A percentile compares a stretch with the other conserved stretches of the same genome.
Conservation (phyloP, 2,888 invertebrate species). For the Cephus spinipes region DNA sequence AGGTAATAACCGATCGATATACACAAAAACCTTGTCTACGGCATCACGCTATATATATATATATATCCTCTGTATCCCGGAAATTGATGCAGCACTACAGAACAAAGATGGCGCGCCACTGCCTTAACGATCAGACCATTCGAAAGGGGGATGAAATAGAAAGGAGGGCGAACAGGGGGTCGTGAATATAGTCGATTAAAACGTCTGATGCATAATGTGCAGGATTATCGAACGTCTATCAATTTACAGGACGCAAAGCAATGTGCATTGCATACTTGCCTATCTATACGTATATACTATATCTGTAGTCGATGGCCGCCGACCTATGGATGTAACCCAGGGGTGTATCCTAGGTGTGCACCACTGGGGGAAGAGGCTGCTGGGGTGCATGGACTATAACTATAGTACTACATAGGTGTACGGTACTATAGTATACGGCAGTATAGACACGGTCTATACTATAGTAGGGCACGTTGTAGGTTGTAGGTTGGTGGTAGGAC, state of each 20-base stretch:
- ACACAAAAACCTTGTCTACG: background rate
- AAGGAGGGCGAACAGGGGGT: background rate
- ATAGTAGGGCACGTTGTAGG: background rate
- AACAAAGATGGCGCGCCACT: background rate
- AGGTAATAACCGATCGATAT: background rate
- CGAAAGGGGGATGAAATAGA: background rate
- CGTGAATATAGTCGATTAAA: background rate
- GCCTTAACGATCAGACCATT: background rate
- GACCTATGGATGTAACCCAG: background rate
- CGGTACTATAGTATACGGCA: background rate
- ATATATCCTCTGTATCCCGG: background rate
- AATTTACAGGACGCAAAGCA: background rate
- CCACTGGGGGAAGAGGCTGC: background rate
- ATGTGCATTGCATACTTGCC: background rate
- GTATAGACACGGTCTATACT: background rate
- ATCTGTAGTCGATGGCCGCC: background rate
- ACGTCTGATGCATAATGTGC: constrained; percentile 3
- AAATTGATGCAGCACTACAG: background rate
- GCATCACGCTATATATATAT: background rate
- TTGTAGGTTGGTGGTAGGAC: constrained; percentile 11
- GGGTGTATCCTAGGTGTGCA: background rate
- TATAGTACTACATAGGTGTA: background rate
- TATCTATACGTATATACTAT: background rate
- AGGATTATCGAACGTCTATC: constrained; percentile 2
- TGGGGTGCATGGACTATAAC: background rate